phyloP scores from a whole-genome alignment of 2,113 vertebrate genomes.

The Gymnobelideus leadbeateri region DNA sequence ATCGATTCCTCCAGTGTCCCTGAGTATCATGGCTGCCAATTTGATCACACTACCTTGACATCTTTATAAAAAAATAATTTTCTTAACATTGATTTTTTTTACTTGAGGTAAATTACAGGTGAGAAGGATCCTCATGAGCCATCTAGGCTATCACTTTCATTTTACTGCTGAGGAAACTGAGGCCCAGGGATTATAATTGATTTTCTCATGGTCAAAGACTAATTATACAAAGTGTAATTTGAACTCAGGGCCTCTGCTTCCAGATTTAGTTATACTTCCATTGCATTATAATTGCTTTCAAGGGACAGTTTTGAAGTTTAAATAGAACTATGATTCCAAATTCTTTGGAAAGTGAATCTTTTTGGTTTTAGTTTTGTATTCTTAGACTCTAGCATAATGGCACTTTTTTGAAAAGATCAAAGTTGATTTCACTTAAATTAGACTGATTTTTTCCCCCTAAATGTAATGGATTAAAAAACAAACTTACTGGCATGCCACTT shows the following conservation, averaged over 20 bases:
- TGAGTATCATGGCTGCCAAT: not conserved
- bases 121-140: not conserved
- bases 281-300: not conserved
- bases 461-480: too few relatives aligned
- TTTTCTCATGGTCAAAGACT: not conserved
- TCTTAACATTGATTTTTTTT: not conserved
- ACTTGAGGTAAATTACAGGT: not conserved
- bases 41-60: not conserved
- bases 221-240: not conserved
- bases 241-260: not conserved
- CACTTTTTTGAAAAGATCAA: not conserved
- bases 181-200: not conserved
- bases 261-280: not conserved
- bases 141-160: not conserved
- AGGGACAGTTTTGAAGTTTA: conserved; percentile 19
- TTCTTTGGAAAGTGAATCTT: not conserved
- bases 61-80: not conserved
- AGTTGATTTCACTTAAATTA: not conserved
- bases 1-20: not conserved
- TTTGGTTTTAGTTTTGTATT: not conserved
- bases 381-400: not conserved
- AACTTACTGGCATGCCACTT: too few relatives aligned
- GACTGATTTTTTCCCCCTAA: not conserved
- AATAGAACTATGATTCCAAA: conserved; percentile 11
- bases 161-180: not conserved